Base-by-base conservation (phyloP, 2,113 vertebrate species). In the Vidua macroura region DNA sequence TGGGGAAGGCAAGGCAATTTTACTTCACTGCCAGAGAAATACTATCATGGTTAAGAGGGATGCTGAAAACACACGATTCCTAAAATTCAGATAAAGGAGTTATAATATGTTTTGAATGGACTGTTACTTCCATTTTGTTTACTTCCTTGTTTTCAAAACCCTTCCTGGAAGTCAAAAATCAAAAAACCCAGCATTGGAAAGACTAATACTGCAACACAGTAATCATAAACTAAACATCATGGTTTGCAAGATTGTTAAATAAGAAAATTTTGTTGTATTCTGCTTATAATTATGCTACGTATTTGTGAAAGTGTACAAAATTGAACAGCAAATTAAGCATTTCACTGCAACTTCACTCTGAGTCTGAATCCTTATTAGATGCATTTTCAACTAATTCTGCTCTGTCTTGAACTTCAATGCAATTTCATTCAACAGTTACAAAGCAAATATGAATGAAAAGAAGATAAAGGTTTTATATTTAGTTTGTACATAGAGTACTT, bases 291-390 rank as follows among this genome's bases (percentile, higher is more conserved):
- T 88, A 83, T 3, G 1, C 44, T 49, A 67, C 24, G 17, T 49
- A 89, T 60, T 78, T 74, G 22, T 63, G 41, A 56, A 94, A 92
- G 28, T 28, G 88, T 19, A 92, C 18, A 86, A 49, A 92, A 90
- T 43, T 49, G 66, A 86, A 74, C 28, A 69, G 35, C 12, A 85
- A 73, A 90, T 66, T 63, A 88, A 69, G 51, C 30, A 94, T 86
- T 79, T 80, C 70, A 37, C 31, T 83, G 49, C 6, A 70, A 63
- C 23, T 69, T 66, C 28, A 49, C n/a, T 35, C 19, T 73, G 64
- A 74, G 35, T 46, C 16, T 73, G 67, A 87, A 85, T 41, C 13
- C 48, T 60, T 46, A 83, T 82, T 46, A 76, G 46, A 68, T 39
- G 62, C 27, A 51, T 48, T 92, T 93, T 76, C 39, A 49, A 53